phyloP scores from a whole-genome alignment of 2,113 vertebrate species.

The Emydura subglobosa region DNA sequence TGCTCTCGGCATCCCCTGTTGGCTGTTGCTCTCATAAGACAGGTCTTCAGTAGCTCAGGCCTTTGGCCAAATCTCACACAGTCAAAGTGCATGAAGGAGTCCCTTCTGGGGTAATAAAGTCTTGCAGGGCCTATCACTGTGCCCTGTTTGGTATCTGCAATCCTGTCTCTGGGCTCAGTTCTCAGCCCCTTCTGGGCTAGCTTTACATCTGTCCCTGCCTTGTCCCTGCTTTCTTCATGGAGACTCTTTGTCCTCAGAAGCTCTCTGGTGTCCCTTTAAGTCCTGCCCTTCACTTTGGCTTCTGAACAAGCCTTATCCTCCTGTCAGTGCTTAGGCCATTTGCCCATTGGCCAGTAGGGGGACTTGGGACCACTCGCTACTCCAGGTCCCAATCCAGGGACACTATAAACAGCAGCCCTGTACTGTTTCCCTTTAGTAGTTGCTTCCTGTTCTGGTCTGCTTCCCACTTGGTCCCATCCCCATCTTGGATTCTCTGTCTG shows the following conservation, averaged over 20 bases:
- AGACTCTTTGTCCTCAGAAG: background rate
- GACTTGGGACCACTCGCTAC: background rate
- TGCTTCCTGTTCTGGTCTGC: background rate
- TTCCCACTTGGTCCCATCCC: background rate
- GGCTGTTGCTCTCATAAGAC: background rate
- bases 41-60: no score
- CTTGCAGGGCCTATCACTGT: background rate
- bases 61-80: background rate
- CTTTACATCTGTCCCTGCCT: background rate
- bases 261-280: background rate
- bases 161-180: no score
- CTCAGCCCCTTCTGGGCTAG: no score
- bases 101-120: background rate
- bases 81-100: background rate
- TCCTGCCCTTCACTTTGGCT: background rate
- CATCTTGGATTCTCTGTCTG: background rate
- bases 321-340: background rate
- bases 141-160: no score
- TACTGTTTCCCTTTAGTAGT: background rate
- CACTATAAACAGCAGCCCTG: background rate
- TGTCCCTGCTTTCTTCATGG: background rate
- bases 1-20: background rate
- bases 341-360: background rate
- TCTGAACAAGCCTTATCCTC: background rate
- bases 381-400: background rate